Percentiles rank a stretch among this genome's conserved stretches.
Evolutionary conservation across 2,888 invertebrate genomes (phyloP).

Genomic region (Ochropleura plecta): DNA sequence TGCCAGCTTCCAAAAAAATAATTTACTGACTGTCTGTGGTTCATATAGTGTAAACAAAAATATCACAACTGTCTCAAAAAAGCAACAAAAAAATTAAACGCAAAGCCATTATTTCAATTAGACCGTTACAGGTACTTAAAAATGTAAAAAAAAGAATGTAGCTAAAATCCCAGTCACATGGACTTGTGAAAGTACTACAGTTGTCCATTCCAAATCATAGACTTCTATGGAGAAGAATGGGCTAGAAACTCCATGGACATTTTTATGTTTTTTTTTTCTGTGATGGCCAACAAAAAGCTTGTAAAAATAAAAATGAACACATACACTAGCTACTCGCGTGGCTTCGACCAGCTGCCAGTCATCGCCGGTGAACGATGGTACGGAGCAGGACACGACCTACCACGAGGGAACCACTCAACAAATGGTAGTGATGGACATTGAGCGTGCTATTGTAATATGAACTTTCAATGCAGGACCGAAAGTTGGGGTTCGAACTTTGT

Average conservation of each 20-base stretch:
- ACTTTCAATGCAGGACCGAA: neutral
- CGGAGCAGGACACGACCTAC: constrained; percentile 73
- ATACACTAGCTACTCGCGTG: constrained; percentile 75
- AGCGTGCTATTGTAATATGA: neutral
- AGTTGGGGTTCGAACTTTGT: neutral
- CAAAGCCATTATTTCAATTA: no score
- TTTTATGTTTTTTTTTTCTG: no score
- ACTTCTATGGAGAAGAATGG: no score
- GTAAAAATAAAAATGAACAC: constrained; percentile 70
- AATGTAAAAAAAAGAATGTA: no score
- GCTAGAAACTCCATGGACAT: no score
- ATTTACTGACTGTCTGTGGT: neutral
- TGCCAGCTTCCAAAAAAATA: neutral
- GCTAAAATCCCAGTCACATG: no score
- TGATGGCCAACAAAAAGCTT: constrained; percentile 12
- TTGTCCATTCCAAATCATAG: no score
- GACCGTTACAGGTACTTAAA: no score
- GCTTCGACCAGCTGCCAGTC: constrained; percentile 85
- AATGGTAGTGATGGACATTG: neutral
- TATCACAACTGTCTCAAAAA: neutral
- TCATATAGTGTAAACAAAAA: neutral
- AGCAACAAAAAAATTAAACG: no score
- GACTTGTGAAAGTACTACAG: no score
- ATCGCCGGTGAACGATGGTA: constrained; percentile 77
- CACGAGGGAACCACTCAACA: constrained; percentile 59